Evolutionary conservation across 2,113 vertebrate species (phyloP), one percentile per base, ranked within the genome.

Genomic region (Coturnix japonica): DNA sequence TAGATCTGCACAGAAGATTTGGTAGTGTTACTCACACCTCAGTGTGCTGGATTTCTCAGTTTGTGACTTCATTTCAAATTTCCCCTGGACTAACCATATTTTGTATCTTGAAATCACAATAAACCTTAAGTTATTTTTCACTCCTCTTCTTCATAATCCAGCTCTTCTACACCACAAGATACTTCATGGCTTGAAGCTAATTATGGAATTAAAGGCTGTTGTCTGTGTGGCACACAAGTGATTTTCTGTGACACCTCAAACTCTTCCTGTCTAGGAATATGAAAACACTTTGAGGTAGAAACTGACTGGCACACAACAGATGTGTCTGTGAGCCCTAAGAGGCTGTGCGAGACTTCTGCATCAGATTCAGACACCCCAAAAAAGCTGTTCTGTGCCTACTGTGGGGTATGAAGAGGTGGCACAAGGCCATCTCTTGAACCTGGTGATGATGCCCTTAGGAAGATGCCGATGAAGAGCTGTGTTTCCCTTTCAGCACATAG

Each of bases 201-300:
- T 96, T 96, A 88, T 57, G 92, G 77, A 91, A 95, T 90, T 90
- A 84, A 94, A 41, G 82, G 85, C 66, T 95, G 59, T 76, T 87
- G 90, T 81, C 57, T 88, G 60, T 37, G 79, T 2, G 37, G 77
- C 83, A 79, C 69, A 83, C 65, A 53, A 84, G 43, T 7, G 13
- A 91, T 91, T 93, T 87, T 83, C 72, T 89, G 18, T 82, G 77
- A 95, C 39, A 74, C 31, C 74, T 96, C 86, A 91, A 92, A 81
- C 54, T 91, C 53, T 67, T 89, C 31, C 80, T 33, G 64, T 89
- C 76, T 81, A 87, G 88, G 86, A 96, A 91, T 20, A 82, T 17
- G 37, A 89, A 64, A 96, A 74, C n/a, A 85, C 89, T 91, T 94
- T 92, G 71, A 90, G 71, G 43, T 56, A 65, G 39, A 3, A 5